phyloP scores from a whole-genome alignment of 2,797 vertebrate species.

The Erithacus rubecula region DNA sequence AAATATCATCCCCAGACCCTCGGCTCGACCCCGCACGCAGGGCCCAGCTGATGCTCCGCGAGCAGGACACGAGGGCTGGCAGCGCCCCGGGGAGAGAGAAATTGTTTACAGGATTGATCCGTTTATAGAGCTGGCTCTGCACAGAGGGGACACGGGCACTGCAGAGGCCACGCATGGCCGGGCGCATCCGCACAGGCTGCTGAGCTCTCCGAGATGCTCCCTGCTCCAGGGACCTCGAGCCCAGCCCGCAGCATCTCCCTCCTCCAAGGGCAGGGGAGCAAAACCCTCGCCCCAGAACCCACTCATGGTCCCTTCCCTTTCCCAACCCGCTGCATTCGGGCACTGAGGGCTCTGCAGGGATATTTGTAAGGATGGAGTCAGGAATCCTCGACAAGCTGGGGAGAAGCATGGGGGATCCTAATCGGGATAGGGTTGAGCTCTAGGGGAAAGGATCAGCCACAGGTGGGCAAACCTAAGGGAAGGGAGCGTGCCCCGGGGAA shows the following conservation, averaged over 20 bases:
- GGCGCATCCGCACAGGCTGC: background rate
- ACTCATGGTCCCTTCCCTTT: background rate
- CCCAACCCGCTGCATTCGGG: background rate
- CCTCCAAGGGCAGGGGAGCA: background rate
- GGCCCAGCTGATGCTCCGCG: background rate
- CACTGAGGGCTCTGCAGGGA: rapidly evolving
- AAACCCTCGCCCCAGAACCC: background rate
- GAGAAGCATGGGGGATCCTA: background rate
- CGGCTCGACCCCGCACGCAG: background rate
- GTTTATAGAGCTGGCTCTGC: background rate
- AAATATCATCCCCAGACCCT: background rate
- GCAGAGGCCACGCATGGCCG: background rate
- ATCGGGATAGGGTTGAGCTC: rapidly evolving
- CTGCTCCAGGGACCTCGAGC: background rate
- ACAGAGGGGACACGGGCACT: background rate
- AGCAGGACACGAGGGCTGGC: background rate
- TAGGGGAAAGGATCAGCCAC: background rate
- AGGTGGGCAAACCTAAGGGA: background rate
- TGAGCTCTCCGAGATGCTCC: background rate
- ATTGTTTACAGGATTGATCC: background rate
- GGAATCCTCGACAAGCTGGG: background rate
- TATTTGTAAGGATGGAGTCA: too few relatives aligned
- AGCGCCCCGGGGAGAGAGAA: background rate
- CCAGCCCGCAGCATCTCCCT: background rate
- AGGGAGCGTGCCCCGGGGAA: background rate